Evolutionary conservation across 1,140 invertebrate genomes (phyloP).

Genomic region (Grapholita molesta): DNA sequence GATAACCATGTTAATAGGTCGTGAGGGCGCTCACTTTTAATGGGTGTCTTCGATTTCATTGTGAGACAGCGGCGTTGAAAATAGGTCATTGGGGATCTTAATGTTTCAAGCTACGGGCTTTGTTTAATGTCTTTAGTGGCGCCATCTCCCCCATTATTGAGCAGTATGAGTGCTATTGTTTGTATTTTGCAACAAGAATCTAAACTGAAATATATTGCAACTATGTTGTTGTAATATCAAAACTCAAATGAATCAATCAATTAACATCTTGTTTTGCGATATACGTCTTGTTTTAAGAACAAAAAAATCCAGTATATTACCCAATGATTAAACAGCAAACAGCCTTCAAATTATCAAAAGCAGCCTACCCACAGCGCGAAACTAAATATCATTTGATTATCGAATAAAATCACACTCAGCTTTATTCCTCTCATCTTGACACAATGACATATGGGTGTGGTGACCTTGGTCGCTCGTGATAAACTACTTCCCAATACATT

Average conservation of each 20-base stretch:
- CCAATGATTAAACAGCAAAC: too few species aligned
- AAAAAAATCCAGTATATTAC: too few species aligned
- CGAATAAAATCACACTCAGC: not conserved
- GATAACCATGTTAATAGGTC: slow-evolving; percentile 13
- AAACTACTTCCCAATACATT: slow-evolving; percentile 11
- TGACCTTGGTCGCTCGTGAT: slow-evolving; percentile 5
- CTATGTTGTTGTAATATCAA: too few species aligned
- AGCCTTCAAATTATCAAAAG: not conserved
- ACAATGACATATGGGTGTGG: slow-evolving; percentile 9
- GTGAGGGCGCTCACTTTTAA: not conserved
- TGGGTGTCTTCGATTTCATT: not conserved
- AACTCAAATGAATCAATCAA: too few species aligned
- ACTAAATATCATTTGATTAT: not conserved
- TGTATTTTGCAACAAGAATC: not conserved
- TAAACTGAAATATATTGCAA: too few species aligned
- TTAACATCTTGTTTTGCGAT: too few species aligned
- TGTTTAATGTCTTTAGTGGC: not conserved
- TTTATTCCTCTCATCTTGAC: slow-evolving; percentile 13
- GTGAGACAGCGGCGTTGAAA: not conserved
- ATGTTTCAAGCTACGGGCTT: not conserved
- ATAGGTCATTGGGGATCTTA: slow-evolving; percentile 2
- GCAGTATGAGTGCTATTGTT: too few species aligned
- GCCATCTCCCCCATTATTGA: not conserved
- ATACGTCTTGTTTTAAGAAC: too few species aligned
- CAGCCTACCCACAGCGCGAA: not conserved